Evolutionary conservation across 2,113 vertebrate genomes (phyloP), one percentile per base, ranked within the genome.

Genomic region (Tupaia chinensis): DNA sequence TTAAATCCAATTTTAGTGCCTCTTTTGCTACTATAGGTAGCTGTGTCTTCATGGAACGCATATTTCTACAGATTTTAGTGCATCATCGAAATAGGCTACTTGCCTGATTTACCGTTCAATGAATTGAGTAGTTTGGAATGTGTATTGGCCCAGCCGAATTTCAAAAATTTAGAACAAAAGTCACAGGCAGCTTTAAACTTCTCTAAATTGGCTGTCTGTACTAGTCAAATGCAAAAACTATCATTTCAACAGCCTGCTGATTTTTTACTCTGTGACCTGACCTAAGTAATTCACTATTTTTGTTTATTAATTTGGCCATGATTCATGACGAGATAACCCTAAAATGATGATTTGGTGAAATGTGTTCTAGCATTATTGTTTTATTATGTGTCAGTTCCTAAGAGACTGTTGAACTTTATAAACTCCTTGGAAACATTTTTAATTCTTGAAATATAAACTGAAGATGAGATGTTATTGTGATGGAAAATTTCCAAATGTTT

Each of bases 111-210:
- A 69, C 70, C 82, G 72, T 44, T 86, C 34, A 93, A 12, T 91
- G 5, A 80, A 87, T 6, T 84, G 25, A 44, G 14, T 20, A 76
- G 11, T 72, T 84, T 65, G 12, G 53, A 89, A 88, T 83, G 83
- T 83, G 20, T 83, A 72, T 70, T 87, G 77, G 61, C 44, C 29
- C 19, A 77, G 5, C 34, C 61, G 93, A 29, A 12, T 61, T 91
- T 83, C 29, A 95, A 68, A 87, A 87, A 93, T 80, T 94, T 10
- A 63, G 61, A 89, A 79, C 14, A 80, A 91, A 95, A 58, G 17
- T 19, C 34, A 83, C 3, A 61, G 54, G 88, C 11, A 60, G 14
- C 22, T 94, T 17, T 85, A 65, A 10, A 77, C n/a, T 56, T 69
- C 32, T 6, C 6, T 82, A 86, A 83, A 93, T 73, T 60, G 69